Conservation (phyloP, 2,113 vertebrate genomes). For the Camelus dromedarius region DNA sequence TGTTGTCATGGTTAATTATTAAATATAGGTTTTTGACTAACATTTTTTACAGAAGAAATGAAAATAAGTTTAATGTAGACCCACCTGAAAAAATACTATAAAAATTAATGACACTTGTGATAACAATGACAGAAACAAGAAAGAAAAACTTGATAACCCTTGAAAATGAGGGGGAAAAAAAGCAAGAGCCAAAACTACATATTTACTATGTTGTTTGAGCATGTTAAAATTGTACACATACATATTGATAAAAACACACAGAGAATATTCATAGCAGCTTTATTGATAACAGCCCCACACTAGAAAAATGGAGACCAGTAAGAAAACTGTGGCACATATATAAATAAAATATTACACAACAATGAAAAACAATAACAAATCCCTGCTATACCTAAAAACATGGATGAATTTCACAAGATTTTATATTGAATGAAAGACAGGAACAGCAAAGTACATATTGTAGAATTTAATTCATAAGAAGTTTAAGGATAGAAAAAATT, state of each 20-base stretch:
- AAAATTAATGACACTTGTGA: slow-evolving; percentile 18
- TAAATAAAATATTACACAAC: not conserved
- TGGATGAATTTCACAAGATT: not conserved
- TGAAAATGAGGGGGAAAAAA: not conserved
- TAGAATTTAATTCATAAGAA: not conserved
- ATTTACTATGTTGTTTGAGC: not conserved
- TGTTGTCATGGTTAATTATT: not conserved
- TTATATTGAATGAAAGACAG: not conserved
- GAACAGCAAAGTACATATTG: not conserved
- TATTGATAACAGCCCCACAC: not conserved
- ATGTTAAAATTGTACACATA: not conserved
- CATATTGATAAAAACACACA: not conserved
- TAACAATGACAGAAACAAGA: not conserved
- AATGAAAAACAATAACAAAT: not conserved
- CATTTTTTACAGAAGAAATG: not conserved
- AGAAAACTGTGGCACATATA: not conserved
- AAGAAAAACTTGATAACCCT: not conserved
- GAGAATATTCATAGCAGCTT: not conserved
- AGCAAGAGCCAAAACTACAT: not conserved
- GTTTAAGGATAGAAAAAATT: not conserved
- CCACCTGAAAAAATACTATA: not conserved
- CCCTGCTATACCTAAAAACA: not conserved
- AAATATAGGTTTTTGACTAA: not conserved
- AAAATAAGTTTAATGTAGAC: not conserved
- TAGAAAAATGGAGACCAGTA: not conserved